These are phyloP conservation scores for Amblyteles armatorius DNA, from an alignment of 2,888 invertebrate genomes.

Conservation along the genomic window DNA sequence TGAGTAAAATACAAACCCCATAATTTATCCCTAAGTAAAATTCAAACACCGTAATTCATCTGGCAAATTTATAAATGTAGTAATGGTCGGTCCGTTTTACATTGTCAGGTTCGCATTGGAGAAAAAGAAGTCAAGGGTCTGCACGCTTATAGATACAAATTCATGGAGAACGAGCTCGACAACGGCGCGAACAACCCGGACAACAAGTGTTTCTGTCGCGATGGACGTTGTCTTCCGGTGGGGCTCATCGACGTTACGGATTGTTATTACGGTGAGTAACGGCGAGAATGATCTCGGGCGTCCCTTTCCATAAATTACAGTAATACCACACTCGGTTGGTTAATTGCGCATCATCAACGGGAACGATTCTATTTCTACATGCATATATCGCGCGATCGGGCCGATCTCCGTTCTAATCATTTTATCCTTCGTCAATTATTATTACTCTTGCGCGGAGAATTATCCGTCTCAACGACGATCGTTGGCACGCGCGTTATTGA, in stretches of 20 bases:
- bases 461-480: neutral
- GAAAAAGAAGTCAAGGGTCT: conserved; percentile 88
- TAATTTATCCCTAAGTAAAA: no score
- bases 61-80: neutral
- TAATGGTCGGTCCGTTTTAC: conserved; percentile 27
- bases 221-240: conserved; percentile 89
- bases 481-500: conserved; percentile 14
- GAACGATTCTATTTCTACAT: neutral
- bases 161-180: conserved; percentile 91
- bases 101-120: conserved; percentile 87
- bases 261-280: conserved; percentile 91
- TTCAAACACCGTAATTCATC: no score
- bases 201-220: conserved; percentile 93
- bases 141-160: conserved; percentile 90
- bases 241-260: conserved; percentile 94
- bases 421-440: conserved; percentile 38
- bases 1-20: no score
- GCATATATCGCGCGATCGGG: neutral
- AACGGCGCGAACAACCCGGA: conserved; percentile 90
- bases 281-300: neutral
- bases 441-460: neutral
- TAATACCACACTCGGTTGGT: conserved; percentile 9
- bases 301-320: conserved; percentile 1
- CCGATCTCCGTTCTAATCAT: conserved; percentile 4
- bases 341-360: conserved; percentile 23